A percentile compares a stretch with the other conserved stretches of the same genome.
Conservation (phyloP, 2,888 invertebrate species). For the Cyrtodaria siliqua region DNA sequence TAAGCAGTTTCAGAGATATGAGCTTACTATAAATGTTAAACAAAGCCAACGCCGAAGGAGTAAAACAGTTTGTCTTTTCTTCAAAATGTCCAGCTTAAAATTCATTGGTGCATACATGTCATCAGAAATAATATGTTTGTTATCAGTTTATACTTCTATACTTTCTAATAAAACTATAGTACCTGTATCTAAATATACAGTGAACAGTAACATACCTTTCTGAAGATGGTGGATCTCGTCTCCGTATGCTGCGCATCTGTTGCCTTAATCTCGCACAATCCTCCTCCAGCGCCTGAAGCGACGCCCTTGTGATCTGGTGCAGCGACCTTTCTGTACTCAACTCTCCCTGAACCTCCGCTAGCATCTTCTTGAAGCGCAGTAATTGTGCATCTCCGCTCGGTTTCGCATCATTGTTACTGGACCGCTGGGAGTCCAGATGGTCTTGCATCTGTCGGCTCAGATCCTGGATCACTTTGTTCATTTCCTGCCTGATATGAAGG, state of each 20-base stretch:
- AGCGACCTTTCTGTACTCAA: slow-evolving; percentile 81
- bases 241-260: slow-evolving; percentile 70
- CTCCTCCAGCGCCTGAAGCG: slow-evolving; percentile 79
- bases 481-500: slow-evolving; percentile 72
- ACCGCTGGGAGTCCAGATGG: slow-evolving; percentile 75
- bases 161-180: no score
- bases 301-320: slow-evolving; percentile 80
- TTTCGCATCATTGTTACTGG: slow-evolving; percentile 38
- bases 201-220: slow-evolving; percentile 71
- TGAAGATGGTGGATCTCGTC: slow-evolving; percentile 63
- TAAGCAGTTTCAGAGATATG: no score
- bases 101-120: no score
- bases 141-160: no score
- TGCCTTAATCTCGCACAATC: slow-evolving; percentile 80
- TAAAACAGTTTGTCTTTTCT: no score
- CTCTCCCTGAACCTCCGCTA: slow-evolving; percentile 75
- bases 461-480: slow-evolving; percentile 80
- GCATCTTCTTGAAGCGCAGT: slow-evolving; percentile 69
- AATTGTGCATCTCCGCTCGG: slow-evolving; percentile 67
- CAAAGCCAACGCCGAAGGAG: no score
- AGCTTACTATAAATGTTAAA: no score
- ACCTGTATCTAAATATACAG: no score
- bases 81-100: no score
- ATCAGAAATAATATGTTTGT: no score
- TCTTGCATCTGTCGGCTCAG: slow-evolving; percentile 77